A percentile compares a stretch with the other conserved stretches of the same genome.
Conservation (phyloP, 2,888 invertebrate genomes). For the Eurois occulta region DNA sequence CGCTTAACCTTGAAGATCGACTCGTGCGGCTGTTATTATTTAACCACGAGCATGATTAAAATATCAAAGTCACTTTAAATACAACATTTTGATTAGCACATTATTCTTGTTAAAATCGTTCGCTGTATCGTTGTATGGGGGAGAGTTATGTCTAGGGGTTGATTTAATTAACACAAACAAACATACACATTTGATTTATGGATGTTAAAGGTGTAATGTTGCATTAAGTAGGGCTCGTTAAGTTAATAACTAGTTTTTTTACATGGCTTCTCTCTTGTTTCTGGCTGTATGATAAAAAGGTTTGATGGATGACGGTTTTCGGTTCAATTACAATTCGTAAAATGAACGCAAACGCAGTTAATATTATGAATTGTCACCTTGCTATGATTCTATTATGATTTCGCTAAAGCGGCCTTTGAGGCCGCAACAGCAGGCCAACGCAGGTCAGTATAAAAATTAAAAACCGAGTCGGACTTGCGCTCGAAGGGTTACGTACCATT, state of each 20-base stretch:
- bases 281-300: not conserved
- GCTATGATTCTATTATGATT: not conserved
- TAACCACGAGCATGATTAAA: not conserved
- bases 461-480: no score
- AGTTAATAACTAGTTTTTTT: not conserved
- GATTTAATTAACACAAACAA: slow-evolving; percentile 46
- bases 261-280: not conserved
- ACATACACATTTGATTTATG: slow-evolving; percentile 49
- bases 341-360: accelerated
- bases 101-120: slow-evolving; percentile 35
- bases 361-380: not conserved
- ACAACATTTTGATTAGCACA: slow-evolving; percentile 44
- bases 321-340: not conserved
- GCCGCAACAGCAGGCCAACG: not conserved
- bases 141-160: slow-evolving; percentile 30
- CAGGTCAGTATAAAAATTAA: not conserved
- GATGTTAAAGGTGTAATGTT: slow-evolving; percentile 29
- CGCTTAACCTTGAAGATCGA: not conserved
- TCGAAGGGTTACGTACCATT: no score
- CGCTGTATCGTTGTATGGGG: slow-evolving; percentile 10
- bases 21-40: not conserved
- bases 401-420: not conserved
- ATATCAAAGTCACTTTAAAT: slow-evolving; percentile 26
- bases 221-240: slow-evolving; percentile 24
- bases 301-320: not conserved